These are phyloP conservation scores for Deroplatys truncata DNA, from an alignment of 2,888 invertebrate genomes.

Conservation along the genomic window DNA sequence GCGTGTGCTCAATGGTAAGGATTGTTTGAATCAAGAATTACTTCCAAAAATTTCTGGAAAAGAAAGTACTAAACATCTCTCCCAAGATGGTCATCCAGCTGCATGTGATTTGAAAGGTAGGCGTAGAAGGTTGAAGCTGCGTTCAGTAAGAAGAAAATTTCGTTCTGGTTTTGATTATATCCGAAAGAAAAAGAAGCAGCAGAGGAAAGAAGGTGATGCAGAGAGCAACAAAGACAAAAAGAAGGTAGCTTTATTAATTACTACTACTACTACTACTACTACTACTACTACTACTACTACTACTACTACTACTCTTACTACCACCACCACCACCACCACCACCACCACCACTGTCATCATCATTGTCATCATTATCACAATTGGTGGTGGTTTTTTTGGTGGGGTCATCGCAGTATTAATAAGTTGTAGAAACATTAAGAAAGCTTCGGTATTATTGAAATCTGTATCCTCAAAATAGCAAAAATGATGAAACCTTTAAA, in stretches of 20 bases:
- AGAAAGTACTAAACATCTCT: not conserved
- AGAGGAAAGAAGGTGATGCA: constrained; percentile 51
- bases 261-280: not conserved
- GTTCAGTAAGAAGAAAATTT: constrained; percentile 68
- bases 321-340: no score
- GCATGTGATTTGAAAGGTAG: not conserved
- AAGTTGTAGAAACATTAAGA: no score
- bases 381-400: no score
- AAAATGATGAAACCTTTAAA: no score
- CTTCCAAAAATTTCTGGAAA: not conserved
- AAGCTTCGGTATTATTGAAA: no score
- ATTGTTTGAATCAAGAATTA: constrained; percentile 15
- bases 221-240: constrained; percentile 25
- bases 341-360: no score
- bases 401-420: no score
- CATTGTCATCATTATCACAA: no score
- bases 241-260: constrained; percentile 20
- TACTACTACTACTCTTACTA: no score
- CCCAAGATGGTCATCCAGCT: not conserved
- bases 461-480: no score
- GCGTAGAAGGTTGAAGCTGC: constrained; percentile 55
- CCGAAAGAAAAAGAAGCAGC: constrained; percentile 78
- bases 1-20: constrained; percentile 36
- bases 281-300: no score
- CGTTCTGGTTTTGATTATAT: constrained; percentile 87